These are phyloP conservation scores for Neomonachus schauinslandi DNA, from an alignment of 2,113 vertebrate genomes.

Conservation along the genomic window DNA sequence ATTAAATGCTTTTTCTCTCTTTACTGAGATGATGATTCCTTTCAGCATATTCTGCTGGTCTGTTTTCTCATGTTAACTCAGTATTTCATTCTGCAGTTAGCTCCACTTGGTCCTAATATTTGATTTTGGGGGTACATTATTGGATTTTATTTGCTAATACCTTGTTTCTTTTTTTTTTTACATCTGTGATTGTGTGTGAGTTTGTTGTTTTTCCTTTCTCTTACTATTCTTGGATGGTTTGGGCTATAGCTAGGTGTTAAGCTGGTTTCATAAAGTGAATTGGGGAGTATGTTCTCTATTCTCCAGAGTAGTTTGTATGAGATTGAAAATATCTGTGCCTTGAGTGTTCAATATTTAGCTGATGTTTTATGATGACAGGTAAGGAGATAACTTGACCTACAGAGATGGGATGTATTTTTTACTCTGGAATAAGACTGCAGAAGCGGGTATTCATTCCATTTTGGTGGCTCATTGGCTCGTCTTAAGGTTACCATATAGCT, in stretches of 20 bases:
- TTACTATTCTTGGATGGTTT: not conserved
- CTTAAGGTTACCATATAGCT: not conserved
- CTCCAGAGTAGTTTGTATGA: not conserved
- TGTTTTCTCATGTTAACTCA: not conserved
- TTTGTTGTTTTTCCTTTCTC: not conserved
- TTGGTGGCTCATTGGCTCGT: not conserved
- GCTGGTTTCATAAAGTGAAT: not conserved
- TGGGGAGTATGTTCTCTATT: not conserved
- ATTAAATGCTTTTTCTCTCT: constrained; percentile 18
- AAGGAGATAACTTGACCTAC: not conserved
- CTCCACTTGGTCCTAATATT: not conserved
- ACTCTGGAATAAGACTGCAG: not conserved
- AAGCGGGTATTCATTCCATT: not conserved
- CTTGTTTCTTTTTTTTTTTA: not conserved
- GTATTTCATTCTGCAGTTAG: not conserved
- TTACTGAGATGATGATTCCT: not conserved
- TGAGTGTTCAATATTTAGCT: not conserved
- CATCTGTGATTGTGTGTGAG: not conserved
- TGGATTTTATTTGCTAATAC: not conserved
- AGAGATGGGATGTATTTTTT: not conserved
- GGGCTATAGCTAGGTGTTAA: not conserved
- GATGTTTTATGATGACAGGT: not conserved
- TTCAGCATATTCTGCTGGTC: not conserved
- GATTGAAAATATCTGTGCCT: not conserved
- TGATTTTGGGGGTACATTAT: not conserved